phyloP scores from a whole-genome alignment of 2,113 vertebrate species.

The Hippocampus zosterae region DNA sequence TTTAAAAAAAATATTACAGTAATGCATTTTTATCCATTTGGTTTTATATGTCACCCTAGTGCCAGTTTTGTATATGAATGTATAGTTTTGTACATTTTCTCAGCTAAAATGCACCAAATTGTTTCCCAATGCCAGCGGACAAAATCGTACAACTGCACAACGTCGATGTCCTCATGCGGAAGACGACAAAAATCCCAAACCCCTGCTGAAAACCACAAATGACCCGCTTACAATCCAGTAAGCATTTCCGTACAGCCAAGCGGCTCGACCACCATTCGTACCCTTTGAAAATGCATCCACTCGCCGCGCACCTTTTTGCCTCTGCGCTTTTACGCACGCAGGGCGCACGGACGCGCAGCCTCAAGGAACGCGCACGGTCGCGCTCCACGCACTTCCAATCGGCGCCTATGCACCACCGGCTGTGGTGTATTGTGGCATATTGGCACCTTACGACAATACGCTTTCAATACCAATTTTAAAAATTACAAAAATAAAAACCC shows the following conservation, averaged over 20 bases:
- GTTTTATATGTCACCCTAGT: too few relatives aligned
- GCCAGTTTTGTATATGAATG: too few relatives aligned
- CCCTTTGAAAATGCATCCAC: not conserved
- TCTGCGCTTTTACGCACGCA: slow-evolving; percentile 59
- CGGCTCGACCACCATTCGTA: not conserved
- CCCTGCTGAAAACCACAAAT: not conserved
- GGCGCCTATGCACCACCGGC: not conserved
- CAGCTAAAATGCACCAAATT: too few relatives aligned
- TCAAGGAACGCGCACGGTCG: not conserved
- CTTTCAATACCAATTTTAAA: not conserved
- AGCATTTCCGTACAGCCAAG: not conserved
- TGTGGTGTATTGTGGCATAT: too few relatives aligned
- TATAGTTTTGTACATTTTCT: too few relatives aligned
- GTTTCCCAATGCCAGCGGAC: not conserved
- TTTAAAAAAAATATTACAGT: too few relatives aligned
- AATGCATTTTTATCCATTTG: too few relatives aligned
- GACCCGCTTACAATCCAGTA: not conserved
- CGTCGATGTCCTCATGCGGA: not conserved
- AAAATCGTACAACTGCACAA: too few relatives aligned
- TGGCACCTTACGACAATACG: not conserved
- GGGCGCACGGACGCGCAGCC: slow-evolving; percentile 13
- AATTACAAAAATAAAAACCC: too few relatives aligned
- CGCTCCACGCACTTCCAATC: not conserved
- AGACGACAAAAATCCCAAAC: not conserved
- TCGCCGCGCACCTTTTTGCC: slow-evolving; percentile 11